Base-by-base conservation (phyloP, 2,797 vertebrate genomes). In the Leptodactylus fallax region DNA sequence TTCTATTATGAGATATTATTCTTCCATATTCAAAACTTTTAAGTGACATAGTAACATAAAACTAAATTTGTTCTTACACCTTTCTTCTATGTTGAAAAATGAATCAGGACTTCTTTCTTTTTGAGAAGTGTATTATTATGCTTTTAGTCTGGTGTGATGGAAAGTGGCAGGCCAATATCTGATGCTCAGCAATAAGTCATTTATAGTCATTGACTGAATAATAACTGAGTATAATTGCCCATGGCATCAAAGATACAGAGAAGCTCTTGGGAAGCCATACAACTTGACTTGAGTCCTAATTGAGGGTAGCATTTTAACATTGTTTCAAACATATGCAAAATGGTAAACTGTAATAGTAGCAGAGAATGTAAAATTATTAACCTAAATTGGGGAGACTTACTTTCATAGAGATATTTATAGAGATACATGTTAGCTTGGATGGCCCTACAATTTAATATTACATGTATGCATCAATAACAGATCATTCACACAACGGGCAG, bases 161-260 rank as follows among this genome's bases (percentile, higher is more conserved):
- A 78, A 82, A 83, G 69, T 89, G 88, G 60, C 88, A 86, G 88
- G 47, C 49, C 69, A 86, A 86, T 83, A 82, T 86, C 71, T 82
- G 49, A 89, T 71, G 53, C 58, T 82, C 71, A 86, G 88, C 61
- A 86, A 69, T 78, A 83, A 77, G 79, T 78, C 72, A 79, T 79
- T 89, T 83, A 23, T 56, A 78, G 71, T 83, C 79, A 79, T 74
- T 82, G 83, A 89, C 72, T 74, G 83, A 85, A 69, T 36, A 86
- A 85, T 79, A 74, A 80, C 8, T 80, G 49, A 49, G 60, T 71
- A 67, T 82, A 77, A 89, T 89, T 81, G 61, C n/a, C 85, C 27
- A 47, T 86, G 87, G n/a, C 84, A 89, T 83, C 88, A 89, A 89
- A 89, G 71, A 83, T 65, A 53, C 23, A 45, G 84, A 58, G 61